Percentiles rank a stretch among this genome's conserved stretches.
Conservation (phyloP, 2,797 vertebrate species). For the Babyrousa celebensis region DNA sequence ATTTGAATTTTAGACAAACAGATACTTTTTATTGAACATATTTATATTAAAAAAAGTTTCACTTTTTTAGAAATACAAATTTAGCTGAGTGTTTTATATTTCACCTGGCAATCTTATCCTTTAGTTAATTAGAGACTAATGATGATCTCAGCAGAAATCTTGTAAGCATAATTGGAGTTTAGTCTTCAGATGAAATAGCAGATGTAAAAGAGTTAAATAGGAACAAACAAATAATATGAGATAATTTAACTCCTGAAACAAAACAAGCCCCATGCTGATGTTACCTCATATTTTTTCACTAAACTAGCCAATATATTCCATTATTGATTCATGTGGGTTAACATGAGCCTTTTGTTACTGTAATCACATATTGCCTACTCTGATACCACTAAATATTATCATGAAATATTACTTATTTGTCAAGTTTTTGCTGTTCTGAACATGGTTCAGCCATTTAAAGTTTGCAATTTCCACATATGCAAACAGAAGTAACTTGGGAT, state of each 20-base stretch:
- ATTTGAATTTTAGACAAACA: conserved; percentile 32
- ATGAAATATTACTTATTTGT: background rate
- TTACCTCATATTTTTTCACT: background rate
- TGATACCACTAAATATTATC: background rate
- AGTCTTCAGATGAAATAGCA: background rate
- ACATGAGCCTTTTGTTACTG: background rate
- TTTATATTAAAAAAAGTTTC: background rate
- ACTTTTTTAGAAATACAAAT: background rate
- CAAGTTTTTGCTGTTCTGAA: background rate
- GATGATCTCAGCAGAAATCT: background rate
- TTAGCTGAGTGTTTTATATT: background rate
- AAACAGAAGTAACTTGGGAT: background rate
- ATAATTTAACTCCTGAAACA: background rate
- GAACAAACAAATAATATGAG: background rate
- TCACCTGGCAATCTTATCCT: background rate
- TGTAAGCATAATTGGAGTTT: background rate
- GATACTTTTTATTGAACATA: background rate
- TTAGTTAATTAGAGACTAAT: background rate
- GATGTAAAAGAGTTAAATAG: background rate
- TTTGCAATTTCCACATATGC: background rate
- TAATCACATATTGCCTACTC: background rate
- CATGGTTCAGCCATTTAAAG: background rate
- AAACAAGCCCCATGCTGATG: background rate
- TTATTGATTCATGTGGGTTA: background rate
- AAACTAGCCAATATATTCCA: background rate